phyloP scores from a whole-genome alignment of 1,140 invertebrate species.

The Calosoma granatense region DNA sequence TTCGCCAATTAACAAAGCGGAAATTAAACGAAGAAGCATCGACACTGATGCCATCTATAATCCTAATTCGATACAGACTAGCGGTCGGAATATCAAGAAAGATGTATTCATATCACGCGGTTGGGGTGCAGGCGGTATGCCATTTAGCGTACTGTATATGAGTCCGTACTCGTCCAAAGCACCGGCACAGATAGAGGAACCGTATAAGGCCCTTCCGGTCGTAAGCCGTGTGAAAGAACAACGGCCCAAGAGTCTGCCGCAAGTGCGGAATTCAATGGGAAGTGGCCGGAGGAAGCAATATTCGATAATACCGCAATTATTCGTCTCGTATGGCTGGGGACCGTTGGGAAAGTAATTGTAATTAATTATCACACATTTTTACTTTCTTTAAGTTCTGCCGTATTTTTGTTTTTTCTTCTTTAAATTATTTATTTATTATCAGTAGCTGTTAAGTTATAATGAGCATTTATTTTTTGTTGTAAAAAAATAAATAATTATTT shows the following conservation, averaged over 20 bases:
- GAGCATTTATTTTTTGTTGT: too few species aligned
- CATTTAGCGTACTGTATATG: slow-evolving; percentile 41
- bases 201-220: slow-evolving; percentile 1
- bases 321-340: slow-evolving; percentile 42
- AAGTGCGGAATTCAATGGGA: slow-evolving; percentile 5
- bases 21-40: background rate
- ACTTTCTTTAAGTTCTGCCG: too few species aligned
- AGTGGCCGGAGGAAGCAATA: slow-evolving; percentile 29
- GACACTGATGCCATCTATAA: background rate
- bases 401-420: too few species aligned
- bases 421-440: too few species aligned
- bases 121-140: slow-evolving; percentile 39
- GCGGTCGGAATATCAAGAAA: slow-evolving; percentile 11
- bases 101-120: slow-evolving; percentile 30
- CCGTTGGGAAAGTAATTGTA: slow-evolving; percentile 26
- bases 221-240: slow-evolving; percentile 1
- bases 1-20: background rate
- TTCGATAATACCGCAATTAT: slow-evolving; percentile 40
- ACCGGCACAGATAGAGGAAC: background rate
- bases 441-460: too few species aligned
- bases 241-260: slow-evolving; percentile 2
- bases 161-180: slow-evolving; percentile 22
- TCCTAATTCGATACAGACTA: background rate
- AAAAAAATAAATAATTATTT: too few species aligned
- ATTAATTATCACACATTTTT: too few species aligned